These are phyloP conservation scores for Leuciscus waleckii DNA, from an alignment of 2,797 vertebrate genomes.

Conservation along the genomic window DNA sequence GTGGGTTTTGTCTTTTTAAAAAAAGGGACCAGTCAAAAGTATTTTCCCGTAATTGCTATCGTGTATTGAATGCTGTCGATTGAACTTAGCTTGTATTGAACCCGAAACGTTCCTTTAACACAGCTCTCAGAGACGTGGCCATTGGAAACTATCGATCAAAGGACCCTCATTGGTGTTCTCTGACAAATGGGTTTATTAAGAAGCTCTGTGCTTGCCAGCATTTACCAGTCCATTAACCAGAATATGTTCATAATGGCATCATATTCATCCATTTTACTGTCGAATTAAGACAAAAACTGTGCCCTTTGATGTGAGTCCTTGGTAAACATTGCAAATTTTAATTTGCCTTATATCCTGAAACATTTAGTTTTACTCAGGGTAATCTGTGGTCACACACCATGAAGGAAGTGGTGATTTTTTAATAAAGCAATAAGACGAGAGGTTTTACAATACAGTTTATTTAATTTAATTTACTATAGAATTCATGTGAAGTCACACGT, in stretches of 20 bases:
- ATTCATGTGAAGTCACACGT: not conserved
- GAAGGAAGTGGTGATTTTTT: not conserved
- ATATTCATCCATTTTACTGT: constrained; percentile 40
- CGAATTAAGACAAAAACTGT: constrained; percentile 23
- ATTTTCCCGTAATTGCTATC: not conserved
- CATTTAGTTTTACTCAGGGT: constrained; percentile 15
- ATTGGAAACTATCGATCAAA: constrained; percentile 40
- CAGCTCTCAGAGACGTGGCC: constrained; percentile 4
- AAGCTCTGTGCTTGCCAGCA: constrained; percentile 39
- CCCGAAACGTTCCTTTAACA: not conserved
- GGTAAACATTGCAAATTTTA: constrained; percentile 37
- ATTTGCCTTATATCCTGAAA: constrained; percentile 21
- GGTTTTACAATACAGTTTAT: not conserved
- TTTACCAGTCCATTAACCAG: constrained; percentile 50
- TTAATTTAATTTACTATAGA: not conserved
- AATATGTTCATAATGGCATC: constrained; percentile 32
- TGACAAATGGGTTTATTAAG: constrained; percentile 52
- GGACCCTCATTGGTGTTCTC: constrained; percentile 32
- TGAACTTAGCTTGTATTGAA: constrained; percentile 1
- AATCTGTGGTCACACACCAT: constrained; percentile 17
- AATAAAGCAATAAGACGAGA: not conserved
- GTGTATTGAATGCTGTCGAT: not conserved
- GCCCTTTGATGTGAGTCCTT: constrained; percentile 23
- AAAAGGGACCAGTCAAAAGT: not conserved
- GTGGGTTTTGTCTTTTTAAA: not conserved